Evolutionary conservation across 1,140 invertebrate genomes (phyloP), one percentile per base, ranked within the genome.

Genomic region (Calycopis cecrops): DNA sequence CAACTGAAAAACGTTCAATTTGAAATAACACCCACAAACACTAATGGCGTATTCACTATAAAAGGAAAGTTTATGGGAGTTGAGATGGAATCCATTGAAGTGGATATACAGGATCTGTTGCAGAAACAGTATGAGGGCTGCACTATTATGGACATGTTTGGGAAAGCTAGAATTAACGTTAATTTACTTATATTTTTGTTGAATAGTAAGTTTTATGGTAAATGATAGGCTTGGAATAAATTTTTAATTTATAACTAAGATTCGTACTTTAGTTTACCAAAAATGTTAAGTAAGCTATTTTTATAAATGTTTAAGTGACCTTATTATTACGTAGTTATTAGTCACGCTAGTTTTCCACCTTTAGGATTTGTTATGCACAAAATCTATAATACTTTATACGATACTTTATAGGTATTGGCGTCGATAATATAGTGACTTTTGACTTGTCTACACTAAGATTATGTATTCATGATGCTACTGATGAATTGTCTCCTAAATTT

Each of bases 41-140:
- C 89, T 21, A 91, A 90, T 57, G 94, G 94, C 9, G 79, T 93
- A 1, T 96, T 95, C 77, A 90, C 89, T 6, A 90, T 95, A 0
- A 90, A 91, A 62, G 94, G 92, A 10, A 94, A 94, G 67, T 95
- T 95, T 65, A 93, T 96, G 93, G 94, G 94, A 0, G 92, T 94
- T 1, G 90, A 91, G 67, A 91, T 95, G 90, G 93, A 95, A 70
- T 92, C 92, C 57, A 90, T 95, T 12, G 92, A 94, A 38, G 86
- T 95, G 12, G 91, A 94, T 59, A 93, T 94, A 59, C 92, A 95
- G 88, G 92, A 94, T 69, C 81, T 96, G 12, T 88, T 96, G 1
- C 92, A 94, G 69, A 85, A 94, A 35, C 94, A 96, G 73, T 95
- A 93, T 72, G 94, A 96, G 70, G 94, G 94, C 42, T 91, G 92